Base-by-base conservation (phyloP, 2,797 vertebrate genomes). In the Pseudochaenichthys georgianus region DNA sequence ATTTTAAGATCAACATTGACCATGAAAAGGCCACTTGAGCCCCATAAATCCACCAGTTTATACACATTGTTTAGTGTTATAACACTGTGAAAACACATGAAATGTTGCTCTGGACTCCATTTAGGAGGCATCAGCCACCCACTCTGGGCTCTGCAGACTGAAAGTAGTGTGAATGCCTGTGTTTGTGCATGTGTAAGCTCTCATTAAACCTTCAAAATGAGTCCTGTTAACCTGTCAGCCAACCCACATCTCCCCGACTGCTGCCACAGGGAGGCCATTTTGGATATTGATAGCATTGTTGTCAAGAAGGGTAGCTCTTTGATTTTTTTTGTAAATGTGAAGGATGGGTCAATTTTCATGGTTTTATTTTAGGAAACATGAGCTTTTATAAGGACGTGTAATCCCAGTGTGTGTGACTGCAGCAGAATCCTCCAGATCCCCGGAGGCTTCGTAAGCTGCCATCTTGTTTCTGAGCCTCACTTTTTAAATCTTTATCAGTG, bases 111-210 rank as follows among this genome's bases (percentile, higher is more conserved):
- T 46, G 38, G 61, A 64, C 67, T 73, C 64, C 54, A 50, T 72
- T 73, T 63, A 66, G 34, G 71, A 70, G 52, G 23, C 70, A 58
- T 75, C 77, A 74, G 60, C 77, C 76, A 2, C 87, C 85, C 85
- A 81, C 87, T 74, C 68, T 51, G 43, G 77, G 61, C 80, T 71
- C 73, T 45, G 57, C 0, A 13, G 16, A 48, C 67, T 46, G 64
- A 74, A 75, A 74, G 17, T 1, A 5, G 15, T n/a, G 67, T 82
- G 64, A 57, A 12, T 57, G 21, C 71, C 15, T 72, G 68, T 60
- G 64, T 72, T 62, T 59, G 59, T 60, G 51, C 54, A 13, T 73
- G 45, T 31, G 1, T 58, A 67, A 70, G 69, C 54, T 62, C 69
- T 83, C 71, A 69, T 81, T 83, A 76, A 76, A 68, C 45, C 21